Base-by-base conservation (phyloP, 2,113 vertebrate genomes). In the Zapus hudsonius region DNA sequence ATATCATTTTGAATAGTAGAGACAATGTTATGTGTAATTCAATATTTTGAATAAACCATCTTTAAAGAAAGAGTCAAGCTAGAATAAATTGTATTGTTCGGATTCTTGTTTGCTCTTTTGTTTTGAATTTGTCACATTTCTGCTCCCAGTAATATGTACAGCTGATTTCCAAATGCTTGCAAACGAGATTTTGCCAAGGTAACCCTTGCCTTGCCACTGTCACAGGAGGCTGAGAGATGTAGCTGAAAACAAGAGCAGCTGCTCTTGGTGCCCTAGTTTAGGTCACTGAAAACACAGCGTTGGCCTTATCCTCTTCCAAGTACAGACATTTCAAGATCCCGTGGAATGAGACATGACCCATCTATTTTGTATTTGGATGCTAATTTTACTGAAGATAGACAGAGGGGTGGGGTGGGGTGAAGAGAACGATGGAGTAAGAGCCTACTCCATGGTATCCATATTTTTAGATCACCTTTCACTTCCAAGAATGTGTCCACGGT, bases 281-380 rank as follows among this genome's bases (percentile, higher is more conserved):
- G 90, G 95, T 70, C 87, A 94, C 87, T 97, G 95, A 84, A 93
- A 92, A 92, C 47, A 73, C 87, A 88, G 80, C 80, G 82, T 92
- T 85, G 87, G 57, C 87, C 90, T 97, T 90, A 95, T 95, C 94
- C 96, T 70, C 1, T 75, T 95, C 75, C 95, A 93, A 97, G 92
- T 86, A 67, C 70, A 97, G 93, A 95, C 75, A 97, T 96, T 94
- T 95, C 95, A 97, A 94, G 93, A 96, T 89, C 81, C 87, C 55
- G 4, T 96, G 95, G 95, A 97, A 96, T 92, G 95, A 95, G 93
- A 95, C 90, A 87, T 4, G 84, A 95, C 91, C 95, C 93, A 94
- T 96, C 70, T 64, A 72, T 82, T 97, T 96, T 96, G 93, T 95
- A 97, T 96, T 96, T 97, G 91, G 95, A 85, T 93, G 76, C 36